These are phyloP conservation scores for Spilosoma lubricipeda DNA, from an alignment of 2,888 invertebrate genomes.

Conservation along the genomic window DNA sequence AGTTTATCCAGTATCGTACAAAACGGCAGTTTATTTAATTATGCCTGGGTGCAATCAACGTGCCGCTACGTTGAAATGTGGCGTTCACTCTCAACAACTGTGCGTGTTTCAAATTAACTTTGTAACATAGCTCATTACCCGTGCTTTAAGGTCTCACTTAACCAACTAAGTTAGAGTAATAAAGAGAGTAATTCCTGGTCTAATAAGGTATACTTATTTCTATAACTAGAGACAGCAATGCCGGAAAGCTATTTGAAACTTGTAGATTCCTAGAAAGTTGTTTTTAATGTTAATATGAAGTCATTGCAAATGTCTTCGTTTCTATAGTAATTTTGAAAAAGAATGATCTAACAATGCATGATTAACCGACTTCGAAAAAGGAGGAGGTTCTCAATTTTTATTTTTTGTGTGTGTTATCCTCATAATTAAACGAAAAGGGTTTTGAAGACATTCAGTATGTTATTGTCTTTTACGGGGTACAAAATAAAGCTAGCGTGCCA, in stretches of 20 bases:
- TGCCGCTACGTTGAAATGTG: constrained; percentile 58
- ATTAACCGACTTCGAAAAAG: no score
- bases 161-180: constrained; percentile 7
- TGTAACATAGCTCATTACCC: background rate
- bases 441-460: background rate
- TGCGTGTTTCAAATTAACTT: constrained; percentile 18
- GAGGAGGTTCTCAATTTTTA: no score
- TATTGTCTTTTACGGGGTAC: background rate
- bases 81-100: constrained; percentile 21
- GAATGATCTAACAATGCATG: background rate
- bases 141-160: constrained; percentile 8
- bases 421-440: no score
- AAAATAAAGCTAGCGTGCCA: background rate
- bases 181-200: background rate
- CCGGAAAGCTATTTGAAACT: constrained; percentile 6
- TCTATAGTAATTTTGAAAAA: background rate
- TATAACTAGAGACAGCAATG: background rate
- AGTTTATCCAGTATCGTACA: constrained; percentile 45
- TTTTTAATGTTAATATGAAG: background rate
- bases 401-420: no score
- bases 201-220: constrained; percentile 1
- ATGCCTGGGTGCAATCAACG: constrained; percentile 72
- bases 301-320: background rate
- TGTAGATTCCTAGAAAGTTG: background rate
- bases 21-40: constrained; percentile 82